Base-by-base conservation (phyloP, 1,140 invertebrate genomes). In the Eumeta japonica region DNA sequence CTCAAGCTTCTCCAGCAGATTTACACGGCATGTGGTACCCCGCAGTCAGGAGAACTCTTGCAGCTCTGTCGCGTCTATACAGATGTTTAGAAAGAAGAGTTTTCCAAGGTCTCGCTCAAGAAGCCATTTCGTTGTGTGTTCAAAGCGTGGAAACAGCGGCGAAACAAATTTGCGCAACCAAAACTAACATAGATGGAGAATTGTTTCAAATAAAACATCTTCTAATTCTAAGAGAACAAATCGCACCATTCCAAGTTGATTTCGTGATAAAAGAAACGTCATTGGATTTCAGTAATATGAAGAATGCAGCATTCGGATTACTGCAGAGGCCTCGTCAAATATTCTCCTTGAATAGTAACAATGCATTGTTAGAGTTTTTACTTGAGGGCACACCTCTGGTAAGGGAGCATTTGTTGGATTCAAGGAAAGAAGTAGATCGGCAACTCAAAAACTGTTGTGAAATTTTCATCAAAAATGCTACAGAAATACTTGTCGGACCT, bases 21-120 rank as follows among this genome's bases (percentile, higher is more conserved):
- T 75, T 98, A 5, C 97, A 99, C 75, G 97, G 96, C 1, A 97
- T 99, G 94, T 99, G 97, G 97, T 99, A 98, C 77, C 97, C 97
- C 0, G 96, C 92, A 0, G 93, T 99, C 0, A 79, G 96, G 10
- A 77, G 97, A 33, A 97, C 96, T 0, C 68, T 99, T 5, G 89
- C 98, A 15, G 98, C 94, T 56, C 74, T 99, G 1, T 97, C 94
- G 0, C 87, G 97, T 46, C 77, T 99, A 0, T 98, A 97, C 72
- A 80, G 95, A 37, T 98, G 95, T 66, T 83, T 99, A 3, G 96
- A 98, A 74, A 85, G 86, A 50, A 85, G 89, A 40, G 97, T 96
- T 18, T 99, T 99, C 66, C 93, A 98, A 77, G 90, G 92, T 0
- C 68, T 98, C 10, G 97, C 95, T 2, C 94, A 97, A 63, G 96